These are phyloP conservation scores for Apodemus speciosus DNA, from an alignment of 2,113 vertebrate genomes.

Conservation along the genomic window DNA sequence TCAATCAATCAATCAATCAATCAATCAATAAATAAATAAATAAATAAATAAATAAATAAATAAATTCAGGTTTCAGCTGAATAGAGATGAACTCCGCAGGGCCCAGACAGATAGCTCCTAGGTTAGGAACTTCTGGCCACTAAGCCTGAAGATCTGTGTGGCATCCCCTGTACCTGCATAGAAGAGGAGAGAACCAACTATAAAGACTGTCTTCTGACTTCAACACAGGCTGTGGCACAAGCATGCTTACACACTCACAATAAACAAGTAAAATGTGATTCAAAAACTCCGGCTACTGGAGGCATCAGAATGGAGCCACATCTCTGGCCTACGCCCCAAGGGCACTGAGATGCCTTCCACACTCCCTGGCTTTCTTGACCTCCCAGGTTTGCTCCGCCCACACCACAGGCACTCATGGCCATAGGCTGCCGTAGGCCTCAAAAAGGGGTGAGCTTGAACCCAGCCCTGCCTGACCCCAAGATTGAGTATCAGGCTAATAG, in stretches of 20 bases:
- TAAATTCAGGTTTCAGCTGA: not conserved
- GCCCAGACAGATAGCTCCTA: not conserved
- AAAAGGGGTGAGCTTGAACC: not conserved
- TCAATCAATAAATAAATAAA: too few species aligned
- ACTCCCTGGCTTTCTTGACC: not conserved
- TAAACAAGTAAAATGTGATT: not conserved
- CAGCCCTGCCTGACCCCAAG: not conserved
- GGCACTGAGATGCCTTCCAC: not conserved
- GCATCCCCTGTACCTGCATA: not conserved
- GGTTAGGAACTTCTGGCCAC: not conserved
- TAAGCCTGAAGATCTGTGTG: not conserved
- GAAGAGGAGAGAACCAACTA: not conserved
- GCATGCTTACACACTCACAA: not conserved
- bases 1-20: too few species aligned
- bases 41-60: too few species aligned
- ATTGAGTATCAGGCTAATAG: not conserved
- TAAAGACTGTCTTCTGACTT: not conserved
- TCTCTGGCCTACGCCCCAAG: not conserved
- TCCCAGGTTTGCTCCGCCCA: not conserved
- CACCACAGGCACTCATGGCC: not conserved
- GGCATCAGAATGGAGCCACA: too few species aligned
- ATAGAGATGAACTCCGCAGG: not conserved
- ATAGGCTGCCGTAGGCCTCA: not conserved
- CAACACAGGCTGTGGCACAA: not conserved
- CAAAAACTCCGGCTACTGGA: not conserved